Base-by-base conservation (phyloP, 2,888 invertebrate genomes). In the Drosophila hamatofila region DNA sequence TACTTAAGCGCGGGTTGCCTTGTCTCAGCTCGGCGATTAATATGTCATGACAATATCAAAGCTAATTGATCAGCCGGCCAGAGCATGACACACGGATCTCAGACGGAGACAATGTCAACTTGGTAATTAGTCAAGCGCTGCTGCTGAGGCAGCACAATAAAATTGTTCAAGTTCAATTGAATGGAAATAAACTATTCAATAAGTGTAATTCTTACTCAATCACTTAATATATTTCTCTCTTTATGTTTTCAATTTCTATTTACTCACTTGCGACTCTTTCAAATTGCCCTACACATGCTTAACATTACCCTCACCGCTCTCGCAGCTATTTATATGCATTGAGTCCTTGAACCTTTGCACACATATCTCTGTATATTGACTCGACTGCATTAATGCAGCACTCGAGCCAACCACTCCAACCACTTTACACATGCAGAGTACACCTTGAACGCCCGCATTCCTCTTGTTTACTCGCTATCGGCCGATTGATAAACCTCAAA, bases 41-140 rank as follows among this genome's bases (percentile, higher is more conserved):
- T 83, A 68, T 89, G 90, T 87, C 87, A 87, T 73, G 73, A 74
- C 76, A 80, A 85, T 89, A 88, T 89, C 88, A 83, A 69, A 83
- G 86, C 86, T 88, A 87, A 87, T 89, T 89, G 87, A 89, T 87
- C 87, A 89, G 37, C 58, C 68, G 56, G 46, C 66, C 59, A 64
- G 54, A 16, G 57, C 11, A 55, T 30, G 23, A 54, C 33, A 46
- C 48, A 35, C 14, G 21, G 35, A 55, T 48, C 65, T n/a, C 39
- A 44, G 42, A 44, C 39, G 41, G 42, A 42, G 63, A 72, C 62
- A 71, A 48, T 76, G 80, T 66, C 80, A 74, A 49, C 65, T 66
- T 64, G 68, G 56, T 72, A 74, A 84, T 88, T 69, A 69, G 71
- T 69, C 63, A 49, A 35, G 58, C 44, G 41, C 54, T 51, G n/a